Evolutionary conservation across 2,888 invertebrate species (phyloP).

Genomic region (Heteropelma amictum): DNA sequence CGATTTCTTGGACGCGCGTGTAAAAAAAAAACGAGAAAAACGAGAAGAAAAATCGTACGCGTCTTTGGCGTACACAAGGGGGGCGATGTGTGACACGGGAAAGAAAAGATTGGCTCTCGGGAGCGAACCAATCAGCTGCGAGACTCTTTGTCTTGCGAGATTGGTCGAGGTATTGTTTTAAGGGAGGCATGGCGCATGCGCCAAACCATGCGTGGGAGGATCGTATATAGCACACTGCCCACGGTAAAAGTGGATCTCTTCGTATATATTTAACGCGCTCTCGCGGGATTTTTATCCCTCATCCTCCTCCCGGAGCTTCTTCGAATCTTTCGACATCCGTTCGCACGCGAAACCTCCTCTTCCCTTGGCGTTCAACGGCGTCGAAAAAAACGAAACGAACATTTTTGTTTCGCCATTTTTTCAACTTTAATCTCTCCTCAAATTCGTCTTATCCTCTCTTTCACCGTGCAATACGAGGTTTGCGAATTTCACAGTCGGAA

Average conservation of each 20-base stretch:
- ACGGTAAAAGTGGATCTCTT: conserved; percentile 33
- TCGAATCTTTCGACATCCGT: too few relatives aligned
- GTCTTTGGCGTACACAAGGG: neutral
- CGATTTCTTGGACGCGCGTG: neutral
- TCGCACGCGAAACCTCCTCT: too few relatives aligned
- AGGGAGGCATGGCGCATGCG: conserved; percentile 76
- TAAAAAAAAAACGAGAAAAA: conserved; percentile 7
- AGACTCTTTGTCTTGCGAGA: conserved; percentile 75
- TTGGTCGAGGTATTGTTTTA: conserved; percentile 77
- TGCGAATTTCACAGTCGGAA: too few relatives aligned
- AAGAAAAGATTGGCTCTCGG: conserved; percentile 71
- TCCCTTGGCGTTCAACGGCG: too few relatives aligned
- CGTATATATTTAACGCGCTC: conserved; percentile 19
- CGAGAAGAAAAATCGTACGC: neutral
- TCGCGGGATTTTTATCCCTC: neutral
- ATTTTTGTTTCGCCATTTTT: too few relatives aligned
- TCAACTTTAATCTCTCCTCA: too few relatives aligned
- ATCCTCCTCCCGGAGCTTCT: too few relatives aligned
- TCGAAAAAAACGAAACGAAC: too few relatives aligned
- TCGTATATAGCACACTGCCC: conserved; percentile 68
- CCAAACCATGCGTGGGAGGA: conserved; percentile 70
- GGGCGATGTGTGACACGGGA: neutral
- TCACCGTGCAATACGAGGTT: too few relatives aligned
- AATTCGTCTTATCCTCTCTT: too few relatives aligned
- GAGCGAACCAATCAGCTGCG: conserved; percentile 73